phyloP scores from a whole-genome alignment of 2,113 vertebrate genomes.

The Clupea harengus region DNA sequence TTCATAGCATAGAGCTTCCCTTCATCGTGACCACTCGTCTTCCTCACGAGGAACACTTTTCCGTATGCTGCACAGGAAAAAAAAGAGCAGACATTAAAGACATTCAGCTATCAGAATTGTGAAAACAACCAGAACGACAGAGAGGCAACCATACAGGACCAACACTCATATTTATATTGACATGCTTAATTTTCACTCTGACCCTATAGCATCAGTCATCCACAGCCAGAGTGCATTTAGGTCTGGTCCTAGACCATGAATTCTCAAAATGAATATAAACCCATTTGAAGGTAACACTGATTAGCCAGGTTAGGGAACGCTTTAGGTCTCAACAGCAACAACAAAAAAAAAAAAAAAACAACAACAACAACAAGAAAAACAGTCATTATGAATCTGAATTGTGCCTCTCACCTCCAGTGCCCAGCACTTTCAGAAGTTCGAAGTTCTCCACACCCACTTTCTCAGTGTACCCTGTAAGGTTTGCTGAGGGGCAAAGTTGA shows the following conservation, averaged over 20 bases:
- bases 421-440: conserved; percentile 95
- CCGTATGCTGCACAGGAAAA: conserved; percentile 78
- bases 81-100: conserved; percentile 30
- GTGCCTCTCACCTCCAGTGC: conserved; percentile 87
- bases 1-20: conserved; percentile 91
- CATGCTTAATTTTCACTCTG: background rate
- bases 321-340: background rate
- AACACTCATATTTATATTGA: background rate
- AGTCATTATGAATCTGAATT: background rate
- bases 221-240: background rate
- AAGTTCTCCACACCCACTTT: conserved; percentile 98
- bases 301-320: background rate
- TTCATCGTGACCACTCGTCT: conserved; percentile 82
- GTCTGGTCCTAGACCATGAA: background rate
- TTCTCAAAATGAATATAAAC: background rate
- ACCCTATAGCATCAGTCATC: background rate
- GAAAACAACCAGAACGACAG: background rate
- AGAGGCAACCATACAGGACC: background rate
- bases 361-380: background rate
- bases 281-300: background rate
- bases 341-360: background rate
- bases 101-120: background rate
- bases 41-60: conserved; percentile 90
- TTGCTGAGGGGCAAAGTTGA: conserved; percentile 71
- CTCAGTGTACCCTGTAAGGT: conserved; percentile 95